Evolutionary conservation across 1,140 invertebrate species (phyloP), one percentile per base, ranked within the genome.

Genomic region (Campoletis sonorensis): DNA sequence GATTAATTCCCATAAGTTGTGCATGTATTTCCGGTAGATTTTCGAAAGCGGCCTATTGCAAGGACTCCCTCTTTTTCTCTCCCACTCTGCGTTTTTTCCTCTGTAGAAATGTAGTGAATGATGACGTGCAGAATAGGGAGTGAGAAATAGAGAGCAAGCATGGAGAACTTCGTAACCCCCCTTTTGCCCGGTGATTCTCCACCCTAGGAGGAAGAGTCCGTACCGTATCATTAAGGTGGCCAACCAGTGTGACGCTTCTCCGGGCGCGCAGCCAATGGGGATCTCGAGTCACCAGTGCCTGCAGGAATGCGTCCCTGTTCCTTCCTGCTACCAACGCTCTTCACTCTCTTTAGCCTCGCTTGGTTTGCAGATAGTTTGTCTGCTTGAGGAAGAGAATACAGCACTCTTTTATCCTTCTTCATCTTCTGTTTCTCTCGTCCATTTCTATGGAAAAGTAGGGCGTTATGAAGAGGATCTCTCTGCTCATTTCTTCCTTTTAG

Each of bases 151-250:
- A 40, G 27, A n/a, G 72, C 11, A n/a, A 30, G 61, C 82, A 81
- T 85, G 80, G 80, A 79, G 85, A 88, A 27, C 67, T 61, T 61
- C 58, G 76, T 78, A 78, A 49, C 58, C 33, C 67, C 33, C 30
- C 67, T 70, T 30, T 70, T 78, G 76, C 76, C 58, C 45, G 33
- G n/a, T 67, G 58, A 77, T 18, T 76, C 71, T 73, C 70, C 30
- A 72, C 54, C 33, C 30, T 15, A 7, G 68, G 33, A 33, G 67
- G 30, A 13, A 75, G 30, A 37, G 70, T 80, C 84, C 86, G 86
- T 86, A 91, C 87, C 87, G 85, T 91, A 88, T 91, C 86, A 91
- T 90, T 91, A 91, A 89, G 88, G 84, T 86, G 87, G 88, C 89
- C 89, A 91, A 90, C 88, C 88, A 85, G 89, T 90, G 89, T 90